Conservation (phyloP, 2,113 vertebrate species). For the Bos taurus region DNA sequence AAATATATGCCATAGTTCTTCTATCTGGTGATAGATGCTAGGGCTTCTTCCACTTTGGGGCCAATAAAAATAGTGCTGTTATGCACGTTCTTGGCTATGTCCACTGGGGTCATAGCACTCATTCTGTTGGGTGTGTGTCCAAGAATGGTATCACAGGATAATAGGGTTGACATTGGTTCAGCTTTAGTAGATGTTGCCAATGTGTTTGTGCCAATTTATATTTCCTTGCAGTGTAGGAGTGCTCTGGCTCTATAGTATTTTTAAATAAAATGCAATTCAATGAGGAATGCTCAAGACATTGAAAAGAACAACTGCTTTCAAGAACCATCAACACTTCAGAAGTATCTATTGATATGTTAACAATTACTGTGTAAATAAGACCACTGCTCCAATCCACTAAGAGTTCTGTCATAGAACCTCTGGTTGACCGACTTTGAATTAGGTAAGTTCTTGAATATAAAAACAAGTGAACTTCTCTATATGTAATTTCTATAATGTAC, state of each 20-base stretch:
- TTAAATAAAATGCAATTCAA: background rate
- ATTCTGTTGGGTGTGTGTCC: background rate
- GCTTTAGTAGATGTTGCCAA: background rate
- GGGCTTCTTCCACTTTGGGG: background rate
- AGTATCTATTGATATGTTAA: background rate
- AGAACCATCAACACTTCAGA: background rate
- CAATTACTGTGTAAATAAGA: background rate
- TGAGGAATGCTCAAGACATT: background rate
- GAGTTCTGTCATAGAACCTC: background rate
- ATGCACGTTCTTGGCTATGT: background rate
- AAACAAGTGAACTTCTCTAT: background rate
- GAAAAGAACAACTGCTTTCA: background rate
- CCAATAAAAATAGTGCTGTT: background rate
- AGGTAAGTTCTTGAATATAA: background rate
- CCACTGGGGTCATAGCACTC: background rate
- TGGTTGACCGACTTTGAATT: background rate
- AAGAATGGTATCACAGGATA: no score
- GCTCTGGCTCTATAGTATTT: background rate
- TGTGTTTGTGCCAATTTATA: background rate
- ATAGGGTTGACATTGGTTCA: background rate
- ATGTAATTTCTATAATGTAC: background rate
- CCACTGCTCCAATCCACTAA: background rate
- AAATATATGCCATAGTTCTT: background rate
- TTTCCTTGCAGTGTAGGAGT: background rate
- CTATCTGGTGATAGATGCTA: background rate